Base-by-base conservation (phyloP, 1,140 invertebrate species). In the Campoletis sonorensis region DNA sequence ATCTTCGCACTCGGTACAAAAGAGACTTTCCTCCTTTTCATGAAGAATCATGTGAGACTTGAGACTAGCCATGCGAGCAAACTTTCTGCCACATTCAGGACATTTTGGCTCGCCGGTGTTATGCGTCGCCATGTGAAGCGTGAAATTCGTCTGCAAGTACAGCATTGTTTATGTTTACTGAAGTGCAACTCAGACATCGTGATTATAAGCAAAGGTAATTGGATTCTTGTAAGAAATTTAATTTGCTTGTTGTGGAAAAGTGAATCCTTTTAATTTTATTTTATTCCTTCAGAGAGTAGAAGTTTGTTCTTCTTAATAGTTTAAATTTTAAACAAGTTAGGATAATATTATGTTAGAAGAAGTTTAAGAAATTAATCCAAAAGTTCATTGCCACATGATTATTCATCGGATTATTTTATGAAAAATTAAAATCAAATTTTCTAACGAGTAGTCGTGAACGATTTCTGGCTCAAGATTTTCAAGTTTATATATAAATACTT, bases 31-130 rank as follows among this genome's bases (percentile, higher is more conserved):
- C 84, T 96, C 95, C 82, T 93, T 93, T 86, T 95, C 93, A 84
- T 96, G 95, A 8, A 95, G 80, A 86, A 94, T 88, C 80, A 96
- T 92, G 86, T 96, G 95, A n/a, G 95, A 93, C 83, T 95, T 96
- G 4, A 96, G 92, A 88, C 95, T 94, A 18, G 95, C 95, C 61
- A 95, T 89, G 73, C 95, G 90, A 1, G 94, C 93, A 88, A 96
- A 96, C 83, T 92, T 94, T 87, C 91, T 90, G 51, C 91, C 89
- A 87, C 95, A 96, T 84, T 94, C 93, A 0, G 95, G 95, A 90
- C 95, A 96, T 84, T 93, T 94, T 51, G 91, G 92, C 64, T 92
- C 89, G n/a, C 92, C 89, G 33, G 89, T 89, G 77, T 93, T 92
- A 85, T 95, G 94, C 5, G 93, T 94, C 33, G 94, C 94, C 88